A percentile compares a stretch with the other conserved stretches of the same genome.
Conservation (phyloP, 2,797 vertebrate genomes). For the Onychomys leucogaster region DNA sequence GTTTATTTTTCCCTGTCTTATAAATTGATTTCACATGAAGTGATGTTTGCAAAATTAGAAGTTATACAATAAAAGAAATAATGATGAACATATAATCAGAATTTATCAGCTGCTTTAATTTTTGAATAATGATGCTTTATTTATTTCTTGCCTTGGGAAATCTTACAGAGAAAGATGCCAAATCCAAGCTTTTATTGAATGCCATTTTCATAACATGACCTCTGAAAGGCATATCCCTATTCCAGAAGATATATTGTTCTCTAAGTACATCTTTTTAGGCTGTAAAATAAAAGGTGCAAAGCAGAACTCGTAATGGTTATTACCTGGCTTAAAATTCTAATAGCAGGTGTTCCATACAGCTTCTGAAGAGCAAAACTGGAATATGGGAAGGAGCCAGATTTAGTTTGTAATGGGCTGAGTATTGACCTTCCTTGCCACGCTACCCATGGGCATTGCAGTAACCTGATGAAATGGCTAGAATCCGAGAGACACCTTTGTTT, state of each 20-base stretch:
- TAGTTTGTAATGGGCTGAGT: background rate
- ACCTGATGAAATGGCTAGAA: background rate
- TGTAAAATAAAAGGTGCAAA: constrained; percentile 40
- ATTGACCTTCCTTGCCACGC: background rate
- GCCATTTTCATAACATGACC: background rate
- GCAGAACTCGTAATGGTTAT: constrained; percentile 49
- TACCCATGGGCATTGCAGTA: background rate
- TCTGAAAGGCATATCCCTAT: background rate
- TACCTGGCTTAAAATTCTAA: constrained; percentile 51
- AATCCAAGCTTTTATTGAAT: background rate
- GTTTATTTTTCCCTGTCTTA: constrained; percentile 50
- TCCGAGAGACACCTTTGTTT: background rate
- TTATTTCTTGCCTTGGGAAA: background rate
- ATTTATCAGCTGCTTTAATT: constrained; percentile 11
- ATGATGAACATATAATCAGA: background rate
- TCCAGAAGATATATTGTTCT: constrained; percentile 1
- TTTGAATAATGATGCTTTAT: constrained; percentile 9
- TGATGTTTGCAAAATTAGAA: constrained; percentile 32
- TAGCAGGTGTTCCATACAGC: background rate
- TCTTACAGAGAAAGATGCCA: background rate
- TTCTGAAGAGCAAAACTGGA: background rate
- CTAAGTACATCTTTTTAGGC: constrained; percentile 49
- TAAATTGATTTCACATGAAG: background rate
- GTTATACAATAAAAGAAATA: background rate
- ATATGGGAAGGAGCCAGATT: background rate